A percentile compares a stretch with the other conserved stretches of the same genome.
phyloP scores from a whole-genome alignment of 2,113 vertebrate species.

The Thamnophis sirtalis region DNA sequence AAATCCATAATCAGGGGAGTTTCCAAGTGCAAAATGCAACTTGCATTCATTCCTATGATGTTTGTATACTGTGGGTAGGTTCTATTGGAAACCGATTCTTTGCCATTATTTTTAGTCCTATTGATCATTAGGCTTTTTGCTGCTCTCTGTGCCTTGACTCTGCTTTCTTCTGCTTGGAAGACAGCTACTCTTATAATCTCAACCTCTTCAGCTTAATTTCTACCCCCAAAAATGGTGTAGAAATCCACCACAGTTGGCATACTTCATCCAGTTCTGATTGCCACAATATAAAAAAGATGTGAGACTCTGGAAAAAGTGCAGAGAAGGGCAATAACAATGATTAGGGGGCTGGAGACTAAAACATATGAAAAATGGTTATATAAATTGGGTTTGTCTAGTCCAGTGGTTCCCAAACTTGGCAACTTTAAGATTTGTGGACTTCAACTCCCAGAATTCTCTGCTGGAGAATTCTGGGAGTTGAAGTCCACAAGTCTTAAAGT shows the following conservation, averaged over 20 bases:
- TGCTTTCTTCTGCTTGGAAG: not conserved
- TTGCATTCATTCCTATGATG: not conserved
- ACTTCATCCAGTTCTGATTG: not conserved
- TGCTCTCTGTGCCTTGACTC: not conserved
- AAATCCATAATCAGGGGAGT: not conserved
- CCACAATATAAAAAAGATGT: not conserved
- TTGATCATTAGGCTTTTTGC: not conserved
- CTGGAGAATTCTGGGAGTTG: too few relatives aligned
- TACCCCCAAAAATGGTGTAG: not conserved
- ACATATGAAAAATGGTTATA: not conserved
- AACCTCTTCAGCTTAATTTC: not conserved
- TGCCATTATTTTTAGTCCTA: not conserved
- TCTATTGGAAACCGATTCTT: not conserved
- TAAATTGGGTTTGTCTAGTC: not conserved
- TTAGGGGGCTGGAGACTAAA: not conserved
- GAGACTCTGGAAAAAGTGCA: not conserved
- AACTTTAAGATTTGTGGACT: too few relatives aligned
- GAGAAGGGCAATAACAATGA: not conserved
- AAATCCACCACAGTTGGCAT: not conserved
- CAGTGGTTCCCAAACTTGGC: too few relatives aligned
- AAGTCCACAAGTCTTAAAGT: too few relatives aligned
- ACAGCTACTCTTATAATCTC: not conserved
- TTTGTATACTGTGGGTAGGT: not conserved
- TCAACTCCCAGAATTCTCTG: too few relatives aligned
- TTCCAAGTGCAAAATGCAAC: not conserved